Evolutionary conservation across 2,113 vertebrate genomes (phyloP).

Genomic region (Cebidichthys violaceus): DNA sequence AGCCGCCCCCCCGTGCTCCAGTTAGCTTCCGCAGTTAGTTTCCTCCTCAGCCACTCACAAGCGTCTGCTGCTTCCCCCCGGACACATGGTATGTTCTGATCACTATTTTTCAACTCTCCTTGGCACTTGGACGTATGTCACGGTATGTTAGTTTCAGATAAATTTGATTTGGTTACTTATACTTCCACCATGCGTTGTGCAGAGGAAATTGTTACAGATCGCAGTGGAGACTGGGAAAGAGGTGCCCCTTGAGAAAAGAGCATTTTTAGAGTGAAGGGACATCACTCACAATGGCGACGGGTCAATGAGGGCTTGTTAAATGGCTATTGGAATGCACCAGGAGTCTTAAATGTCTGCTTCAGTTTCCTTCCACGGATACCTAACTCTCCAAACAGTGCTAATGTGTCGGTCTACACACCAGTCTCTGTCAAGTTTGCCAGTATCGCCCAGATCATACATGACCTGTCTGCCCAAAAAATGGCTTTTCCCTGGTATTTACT

Average conservation of each 20-base stretch:
- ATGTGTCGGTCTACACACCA: constrained; percentile 21
- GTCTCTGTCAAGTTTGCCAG: constrained; percentile 14
- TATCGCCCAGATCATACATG: neutral
- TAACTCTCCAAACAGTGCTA: constrained; percentile 16
- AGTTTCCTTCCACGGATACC: constrained; percentile 14
- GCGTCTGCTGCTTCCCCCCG: neutral
- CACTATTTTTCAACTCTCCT: neutral
- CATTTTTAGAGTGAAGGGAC: constrained; percentile 17
- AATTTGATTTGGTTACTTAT: neutral
- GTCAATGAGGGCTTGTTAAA: constrained; percentile 14
- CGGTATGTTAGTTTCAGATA: neutral
- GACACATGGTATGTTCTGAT: neutral
- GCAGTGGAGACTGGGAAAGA: neutral
- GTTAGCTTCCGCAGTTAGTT: neutral
- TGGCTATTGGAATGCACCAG: constrained; percentile 15
- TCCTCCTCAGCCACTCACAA: constrained; percentile 11
- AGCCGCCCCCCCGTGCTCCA: neutral
- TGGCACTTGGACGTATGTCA: neutral
- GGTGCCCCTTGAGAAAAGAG: neutral
- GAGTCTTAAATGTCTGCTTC: constrained; percentile 36
- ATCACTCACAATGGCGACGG: constrained; percentile 19
- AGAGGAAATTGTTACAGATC: neutral
- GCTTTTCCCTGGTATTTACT: neutral
- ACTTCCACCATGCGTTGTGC: constrained; percentile 1
- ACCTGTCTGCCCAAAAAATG: neutral